Evolutionary conservation across 2,888 invertebrate genomes (phyloP).

Genomic region (Poecilus cupreus): DNA sequence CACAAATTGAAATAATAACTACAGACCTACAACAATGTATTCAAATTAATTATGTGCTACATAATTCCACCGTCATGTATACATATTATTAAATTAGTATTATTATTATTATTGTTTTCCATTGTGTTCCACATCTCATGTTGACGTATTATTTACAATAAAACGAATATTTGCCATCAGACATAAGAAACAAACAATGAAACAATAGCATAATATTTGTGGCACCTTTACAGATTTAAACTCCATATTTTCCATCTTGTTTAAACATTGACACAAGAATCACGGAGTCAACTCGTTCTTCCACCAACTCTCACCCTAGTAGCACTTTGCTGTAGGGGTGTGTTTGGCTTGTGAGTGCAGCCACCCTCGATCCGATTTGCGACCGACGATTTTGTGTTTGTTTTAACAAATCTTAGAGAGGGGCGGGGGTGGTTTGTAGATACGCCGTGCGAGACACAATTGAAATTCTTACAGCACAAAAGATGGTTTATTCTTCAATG

Average conservation of each 20-base stretch:
- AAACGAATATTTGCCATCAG: neutral
- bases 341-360: neutral
- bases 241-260: slow-evolving; percentile 51
- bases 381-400: slow-evolving; percentile 55
- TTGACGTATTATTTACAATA: neutral
- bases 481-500: slow-evolving; percentile 55
- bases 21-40: too few species aligned
- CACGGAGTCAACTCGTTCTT: slow-evolving; percentile 1
- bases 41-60: too few species aligned
- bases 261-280: slow-evolving; percentile 55
- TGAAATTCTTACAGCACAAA: slow-evolving; percentile 55
- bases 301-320: neutral
- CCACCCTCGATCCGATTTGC: slow-evolving; percentile 37
- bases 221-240: slow-evolving; percentile 39
- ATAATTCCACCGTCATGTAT: too few species aligned
- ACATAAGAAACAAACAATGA: slow-evolving; percentile 40
- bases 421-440: slow-evolving; percentile 13
- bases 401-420: slow-evolving; percentile 51
- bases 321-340: neutral
- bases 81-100: neutral
- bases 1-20: too few species aligned
- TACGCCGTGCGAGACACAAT: slow-evolving; percentile 37
- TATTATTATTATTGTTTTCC: neutral
- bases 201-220: slow-evolving; percentile 46
- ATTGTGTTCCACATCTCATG: neutral